phyloP scores from a whole-genome alignment of 2,113 vertebrate species.

The Struthidea cinerea region DNA sequence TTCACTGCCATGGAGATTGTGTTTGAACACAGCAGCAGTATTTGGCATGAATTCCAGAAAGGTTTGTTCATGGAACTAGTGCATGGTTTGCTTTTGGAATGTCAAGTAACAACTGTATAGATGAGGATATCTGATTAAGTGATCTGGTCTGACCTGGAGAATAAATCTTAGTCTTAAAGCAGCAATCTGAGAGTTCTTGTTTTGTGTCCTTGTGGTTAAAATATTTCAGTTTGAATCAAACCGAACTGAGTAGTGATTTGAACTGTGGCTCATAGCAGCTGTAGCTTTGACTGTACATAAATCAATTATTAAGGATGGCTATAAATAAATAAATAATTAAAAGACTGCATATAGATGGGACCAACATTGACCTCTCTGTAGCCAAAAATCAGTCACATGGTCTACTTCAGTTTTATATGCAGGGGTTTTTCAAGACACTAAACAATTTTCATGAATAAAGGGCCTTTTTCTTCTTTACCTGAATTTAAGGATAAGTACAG shows the following conservation, averaged over 20 bases:
- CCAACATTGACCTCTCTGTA: background rate
- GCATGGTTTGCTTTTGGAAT: background rate
- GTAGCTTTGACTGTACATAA: background rate
- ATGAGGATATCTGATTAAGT: too few species aligned
- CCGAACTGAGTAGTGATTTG: background rate
- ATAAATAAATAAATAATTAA: background rate
- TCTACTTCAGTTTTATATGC: background rate
- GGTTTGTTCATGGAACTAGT: background rate
- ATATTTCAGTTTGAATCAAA: background rate
- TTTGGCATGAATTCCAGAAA: background rate
- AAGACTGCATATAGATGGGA: background rate
- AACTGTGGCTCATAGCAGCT: background rate
- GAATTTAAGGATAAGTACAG: background rate
- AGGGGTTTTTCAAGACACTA: background rate
- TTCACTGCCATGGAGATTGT: too few species aligned
- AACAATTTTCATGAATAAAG: background rate
- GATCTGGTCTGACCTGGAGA: fast-evolving
- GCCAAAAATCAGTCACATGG: background rate
- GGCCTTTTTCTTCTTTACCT: background rate
- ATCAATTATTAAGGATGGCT: background rate
- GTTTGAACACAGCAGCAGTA: background rate
- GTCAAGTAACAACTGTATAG: too few species aligned
- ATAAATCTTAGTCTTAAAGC: background rate
- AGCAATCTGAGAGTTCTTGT: background rate
- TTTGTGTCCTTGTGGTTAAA: background rate